Evolutionary conservation across 2,113 vertebrate genomes (phyloP), one percentile per base, ranked within the genome.

Genomic region (Pituophis catenifer): DNA sequence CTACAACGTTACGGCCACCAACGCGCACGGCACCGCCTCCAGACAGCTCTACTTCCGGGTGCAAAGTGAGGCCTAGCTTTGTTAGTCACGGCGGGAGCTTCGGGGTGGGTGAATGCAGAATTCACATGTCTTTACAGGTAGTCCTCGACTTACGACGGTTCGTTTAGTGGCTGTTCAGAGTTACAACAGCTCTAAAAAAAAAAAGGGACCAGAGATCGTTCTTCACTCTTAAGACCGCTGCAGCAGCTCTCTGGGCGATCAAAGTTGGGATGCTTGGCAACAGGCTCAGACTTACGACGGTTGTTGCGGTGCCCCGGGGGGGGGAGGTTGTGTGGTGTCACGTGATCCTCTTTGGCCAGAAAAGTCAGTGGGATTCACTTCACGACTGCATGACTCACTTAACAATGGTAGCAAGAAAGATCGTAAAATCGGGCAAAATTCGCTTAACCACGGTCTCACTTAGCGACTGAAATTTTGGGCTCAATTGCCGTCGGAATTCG

Each of bases 1-100:
- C 87, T 98, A 98, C 23, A 2, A 91, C 4, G 96, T 97, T 94
- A 94, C 38, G 0, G 97, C 98, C 58, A 90, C 6, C 58, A 98
- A 98, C 10, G 1, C 13, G 0, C 93, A 97, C 0, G 98, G 98
- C 29, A 91, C 91, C 1, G 92, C 48, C 0, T 89, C 89, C 0
- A 26, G 8, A 0, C 85, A 0, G 85, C 65, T 97, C 1, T 90
- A 96, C 93, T 95, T 98, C 94, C 95, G 6, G 0, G 96, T 96
- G 91, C 96, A 96, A 90, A 95, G 98, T 98, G 94, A 97, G 96
- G 57, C 6, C 44, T 5, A 3, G 17, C 0, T 26, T 12, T 26
- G 23, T 5, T 50, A 11, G 23, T 11, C 24, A 3, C 9, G 24
- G 59, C 1, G 24, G 23, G 59, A 24, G 58, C 21, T 59, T 24